Evolutionary conservation across 1,140 invertebrate species (phyloP), one percentile per base, ranked within the genome.

Genomic region (Drosophila quadrilineata): DNA sequence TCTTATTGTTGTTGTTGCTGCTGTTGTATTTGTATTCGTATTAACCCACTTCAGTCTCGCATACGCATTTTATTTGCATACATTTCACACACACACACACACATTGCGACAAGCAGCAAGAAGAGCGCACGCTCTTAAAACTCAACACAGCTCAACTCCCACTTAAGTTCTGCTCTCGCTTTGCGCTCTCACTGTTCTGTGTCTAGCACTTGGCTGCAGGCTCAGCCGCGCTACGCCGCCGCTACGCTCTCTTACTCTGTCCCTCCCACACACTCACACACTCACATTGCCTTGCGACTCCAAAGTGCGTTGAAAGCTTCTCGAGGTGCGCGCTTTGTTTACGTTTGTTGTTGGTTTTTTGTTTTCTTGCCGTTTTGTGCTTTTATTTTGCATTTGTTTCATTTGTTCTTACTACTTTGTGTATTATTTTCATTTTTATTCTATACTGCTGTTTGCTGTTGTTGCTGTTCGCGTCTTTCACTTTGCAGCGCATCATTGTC

Each of bases 31-130:
- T 76, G 77, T 85, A 71, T 85, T 84, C 73, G 74, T 84, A 84
- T 85, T 84, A 84, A 84, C 77, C 77, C 79, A 84, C 79, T 85
- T 84, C 77, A 77, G 73, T 48, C 60, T 67, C 77, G 69, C 60
- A 84, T 72, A 84, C 77, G 77, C 77, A 84, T 84, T 84, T 85
- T 84, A 84, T 84, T 84, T 84, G 79, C 77, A 84, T 84, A 84
- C 79, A 73, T 73, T 82, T 84, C 38, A 62, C 52, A 38, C 33
- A 31, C 21, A 40, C 36, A 41, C 24, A 28, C 24, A 35, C 33
- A 17, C 9, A 33, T 16, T n/a, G n/a, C n/a, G n/a, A 21, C 36
- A 43, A 26, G 29, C 24, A 33, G n/a, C 17, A 28, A 22, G 5
- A 29, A 53, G 36, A 36, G 54, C 16, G 14, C 36, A 12, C 31